Evolutionary conservation across 2,113 vertebrate genomes (phyloP).

Genomic region (Tupaia tana): DNA sequence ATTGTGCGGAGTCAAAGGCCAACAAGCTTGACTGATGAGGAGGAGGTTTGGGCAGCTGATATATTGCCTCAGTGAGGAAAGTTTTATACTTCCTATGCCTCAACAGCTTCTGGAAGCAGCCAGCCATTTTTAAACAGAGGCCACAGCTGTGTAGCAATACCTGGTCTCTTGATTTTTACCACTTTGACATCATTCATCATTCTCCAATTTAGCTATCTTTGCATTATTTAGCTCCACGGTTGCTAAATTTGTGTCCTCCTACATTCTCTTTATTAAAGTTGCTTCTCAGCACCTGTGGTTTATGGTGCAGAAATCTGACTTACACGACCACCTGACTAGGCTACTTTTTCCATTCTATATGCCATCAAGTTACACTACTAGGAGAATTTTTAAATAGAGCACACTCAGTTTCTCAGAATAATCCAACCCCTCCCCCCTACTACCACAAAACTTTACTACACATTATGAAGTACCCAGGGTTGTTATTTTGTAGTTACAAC

Average conservation of each 20-base stretch:
- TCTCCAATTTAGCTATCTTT: conserved; percentile 36
- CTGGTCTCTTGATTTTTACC: not conserved
- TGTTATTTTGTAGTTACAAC: not conserved
- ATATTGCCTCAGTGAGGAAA: not conserved
- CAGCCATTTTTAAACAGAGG: conserved; percentile 55
- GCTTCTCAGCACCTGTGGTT: conserved; percentile 53
- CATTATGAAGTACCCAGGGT: not conserved
- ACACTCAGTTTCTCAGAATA: not conserved
- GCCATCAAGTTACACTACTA: not conserved
- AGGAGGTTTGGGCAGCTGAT: not conserved
- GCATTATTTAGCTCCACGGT: not conserved
- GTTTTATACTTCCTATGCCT: not conserved
- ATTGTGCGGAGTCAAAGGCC: conserved; percentile 49
- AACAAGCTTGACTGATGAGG: conserved; percentile 49
- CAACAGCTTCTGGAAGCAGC: conserved; percentile 51
- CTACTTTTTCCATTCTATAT: conserved; percentile 27
- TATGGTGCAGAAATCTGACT: conserved; percentile 62
- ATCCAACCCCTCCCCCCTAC: not conserved
- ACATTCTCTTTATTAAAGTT: conserved; percentile 62
- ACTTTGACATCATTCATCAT: conserved; percentile 18
- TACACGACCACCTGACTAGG: not conserved
- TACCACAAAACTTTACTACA: not conserved
- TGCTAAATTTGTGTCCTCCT: conserved; percentile 46
- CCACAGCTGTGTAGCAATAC: not conserved
- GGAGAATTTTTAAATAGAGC: conserved; percentile 31